These are phyloP conservation scores for Aptenodytes patagonicus DNA, from an alignment of 2,113 vertebrate genomes.

Conservation along the genomic window DNA sequence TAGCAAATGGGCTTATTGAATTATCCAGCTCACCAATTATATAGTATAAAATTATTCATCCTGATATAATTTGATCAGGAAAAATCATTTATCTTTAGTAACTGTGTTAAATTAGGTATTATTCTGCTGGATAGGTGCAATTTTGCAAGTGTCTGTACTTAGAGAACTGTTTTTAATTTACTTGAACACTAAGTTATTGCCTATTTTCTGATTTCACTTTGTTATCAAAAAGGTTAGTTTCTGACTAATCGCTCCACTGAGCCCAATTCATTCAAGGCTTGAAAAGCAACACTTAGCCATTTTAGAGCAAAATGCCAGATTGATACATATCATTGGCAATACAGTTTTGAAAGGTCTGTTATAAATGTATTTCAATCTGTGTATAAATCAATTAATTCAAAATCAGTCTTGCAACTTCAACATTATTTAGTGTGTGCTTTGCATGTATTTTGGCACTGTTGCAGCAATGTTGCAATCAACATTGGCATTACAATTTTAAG, in stretches of 20 bases:
- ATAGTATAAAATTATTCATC: constrained; percentile 80
- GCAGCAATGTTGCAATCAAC: not conserved
- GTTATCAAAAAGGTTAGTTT: constrained; percentile 68
- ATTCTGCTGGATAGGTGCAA: constrained; percentile 64
- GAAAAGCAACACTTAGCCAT: constrained; percentile 53
- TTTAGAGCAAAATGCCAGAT: constrained; percentile 58
- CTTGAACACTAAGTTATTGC: constrained; percentile 63
- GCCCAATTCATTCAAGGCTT: constrained; percentile 49
- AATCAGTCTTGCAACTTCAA: constrained; percentile 24
- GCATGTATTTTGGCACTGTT: not conserved
- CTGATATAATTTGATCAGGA: constrained; percentile 79
- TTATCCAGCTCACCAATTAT: constrained; percentile 81
- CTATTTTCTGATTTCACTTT: constrained; percentile 61
- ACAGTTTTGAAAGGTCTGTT: constrained; percentile 9
- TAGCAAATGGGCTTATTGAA: constrained; percentile 78
- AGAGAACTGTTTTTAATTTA: constrained; percentile 62
- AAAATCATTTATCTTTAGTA: constrained; percentile 80
- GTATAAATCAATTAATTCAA: constrained; percentile 62
- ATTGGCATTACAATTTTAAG: not conserved
- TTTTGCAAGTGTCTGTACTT: constrained; percentile 66
- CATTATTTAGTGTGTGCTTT: constrained; percentile 12
- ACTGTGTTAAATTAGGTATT: constrained; percentile 77
- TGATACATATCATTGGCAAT: constrained; percentile 20
- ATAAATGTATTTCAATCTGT: constrained; percentile 27
- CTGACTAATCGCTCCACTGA: constrained; percentile 66